Conservation (phyloP, 2,113 vertebrate species). For the Oriolus oriolus region DNA sequence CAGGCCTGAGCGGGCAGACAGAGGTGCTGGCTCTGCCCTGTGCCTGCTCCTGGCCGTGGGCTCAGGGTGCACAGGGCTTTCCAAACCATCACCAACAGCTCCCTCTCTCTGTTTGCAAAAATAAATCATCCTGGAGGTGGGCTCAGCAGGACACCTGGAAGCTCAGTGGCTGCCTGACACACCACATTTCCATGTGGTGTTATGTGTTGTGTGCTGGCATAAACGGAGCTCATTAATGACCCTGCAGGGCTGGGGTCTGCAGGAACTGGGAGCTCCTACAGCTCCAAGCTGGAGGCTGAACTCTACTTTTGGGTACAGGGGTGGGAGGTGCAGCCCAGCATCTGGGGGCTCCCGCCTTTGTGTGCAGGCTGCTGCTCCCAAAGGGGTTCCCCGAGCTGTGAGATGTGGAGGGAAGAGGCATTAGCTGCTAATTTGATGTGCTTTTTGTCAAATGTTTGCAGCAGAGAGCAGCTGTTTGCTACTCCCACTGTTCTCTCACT, state of each 20-base stretch:
- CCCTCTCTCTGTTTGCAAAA: not conserved
- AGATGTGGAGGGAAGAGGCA: not conserved
- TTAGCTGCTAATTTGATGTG: not conserved
- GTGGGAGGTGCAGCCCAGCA: not conserved
- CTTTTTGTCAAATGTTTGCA: not conserved
- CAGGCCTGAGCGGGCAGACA: no score
- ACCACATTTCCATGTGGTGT: not conserved
- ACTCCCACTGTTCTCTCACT: not conserved
- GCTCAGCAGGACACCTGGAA: not conserved
- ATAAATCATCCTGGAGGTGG: not conserved
- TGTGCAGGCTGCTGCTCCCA: not conserved
- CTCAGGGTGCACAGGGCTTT: fast-evolving
- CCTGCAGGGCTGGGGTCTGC: not conserved
- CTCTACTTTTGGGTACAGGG: fast-evolving
- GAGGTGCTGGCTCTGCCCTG: not conserved
- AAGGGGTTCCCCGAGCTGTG: not conserved
- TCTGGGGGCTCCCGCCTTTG: not conserved
- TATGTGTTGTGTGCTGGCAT: fast-evolving
- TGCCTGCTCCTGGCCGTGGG: not conserved
- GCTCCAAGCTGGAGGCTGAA: not conserved
- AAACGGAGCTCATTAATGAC: not conserved
- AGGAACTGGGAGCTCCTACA: not conserved
- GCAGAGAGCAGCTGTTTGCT: not conserved
- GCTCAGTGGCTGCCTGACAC: not conserved
- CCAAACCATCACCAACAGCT: not conserved